Percentiles rank a stretch among this genome's conserved stretches.
Conservation (phyloP, 2,888 invertebrate species). For the Orgyia antiqua region DNA sequence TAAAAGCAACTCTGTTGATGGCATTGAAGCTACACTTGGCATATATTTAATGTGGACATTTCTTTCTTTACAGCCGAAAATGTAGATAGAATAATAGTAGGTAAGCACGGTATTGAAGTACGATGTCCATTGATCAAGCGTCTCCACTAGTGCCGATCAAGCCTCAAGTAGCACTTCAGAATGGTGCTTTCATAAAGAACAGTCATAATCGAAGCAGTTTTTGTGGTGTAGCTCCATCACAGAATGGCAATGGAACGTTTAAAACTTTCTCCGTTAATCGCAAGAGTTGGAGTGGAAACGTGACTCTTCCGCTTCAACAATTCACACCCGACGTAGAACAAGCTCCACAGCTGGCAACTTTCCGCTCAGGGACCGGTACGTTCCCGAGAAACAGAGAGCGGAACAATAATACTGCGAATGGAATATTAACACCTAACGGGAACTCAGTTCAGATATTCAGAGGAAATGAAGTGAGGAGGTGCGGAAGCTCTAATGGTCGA, state of each 20-base stretch:
- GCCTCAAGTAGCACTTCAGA: slow-evolving; percentile 62
- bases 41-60: slow-evolving; percentile 39
- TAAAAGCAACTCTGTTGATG: slow-evolving; percentile 53
- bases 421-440: slow-evolving; percentile 75
- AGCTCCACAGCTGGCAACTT: slow-evolving; percentile 66
- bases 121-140: slow-evolving; percentile 76
- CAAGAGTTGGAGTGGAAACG: slow-evolving; percentile 76
- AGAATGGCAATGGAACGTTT: slow-evolving; percentile 66
- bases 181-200: slow-evolving; percentile 72
- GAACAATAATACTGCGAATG: slow-evolving; percentile 68
- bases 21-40: slow-evolving; percentile 23
- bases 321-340: slow-evolving; percentile 56
- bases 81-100: slow-evolving; percentile 65
- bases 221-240: slow-evolving; percentile 68
- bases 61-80: slow-evolving; percentile 72
- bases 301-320: slow-evolving; percentile 71
- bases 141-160: slow-evolving; percentile 74
- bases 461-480: slow-evolving; percentile 75
- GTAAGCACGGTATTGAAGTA: slow-evolving; percentile 51
- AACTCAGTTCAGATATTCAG: slow-evolving; percentile 66
- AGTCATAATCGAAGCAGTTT: slow-evolving; percentile 75
- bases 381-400: slow-evolving; percentile 71
- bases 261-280: slow-evolving; percentile 73
- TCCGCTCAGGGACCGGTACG: slow-evolving; percentile 71
- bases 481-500: slow-evolving; percentile 72